These are phyloP conservation scores for Crotalus helleri DNA, from an alignment of 2,113 vertebrate genomes.

Conservation along the genomic window DNA sequence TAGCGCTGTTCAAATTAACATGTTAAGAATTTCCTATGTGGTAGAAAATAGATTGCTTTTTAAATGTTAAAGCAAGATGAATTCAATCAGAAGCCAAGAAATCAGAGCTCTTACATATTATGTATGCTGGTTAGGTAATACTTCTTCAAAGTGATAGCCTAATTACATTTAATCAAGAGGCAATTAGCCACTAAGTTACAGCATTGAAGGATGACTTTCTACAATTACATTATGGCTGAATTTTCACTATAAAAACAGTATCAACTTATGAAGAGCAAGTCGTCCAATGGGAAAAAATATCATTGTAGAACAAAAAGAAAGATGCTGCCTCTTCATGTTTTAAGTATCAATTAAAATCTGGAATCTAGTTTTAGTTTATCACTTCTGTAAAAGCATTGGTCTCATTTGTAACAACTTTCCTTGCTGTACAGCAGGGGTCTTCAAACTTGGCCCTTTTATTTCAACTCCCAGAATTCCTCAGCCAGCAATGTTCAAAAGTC, in stretches of 20 bases:
- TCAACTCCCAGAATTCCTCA: no score
- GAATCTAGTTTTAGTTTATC: constrained; percentile 5
- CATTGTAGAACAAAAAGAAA: neutral
- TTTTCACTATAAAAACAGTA: neutral
- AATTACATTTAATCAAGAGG: neutral
- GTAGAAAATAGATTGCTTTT: neutral
- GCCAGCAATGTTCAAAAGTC: no score
- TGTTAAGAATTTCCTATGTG: neutral
- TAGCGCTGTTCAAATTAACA: constrained; percentile 19
- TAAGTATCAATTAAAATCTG: constrained; percentile 4
- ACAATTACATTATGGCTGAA: neutral
- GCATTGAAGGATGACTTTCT: neutral
- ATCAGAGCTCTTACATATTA: neutral
- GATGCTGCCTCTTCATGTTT: neutral
- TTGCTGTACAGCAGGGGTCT: neutral
- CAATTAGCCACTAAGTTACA: neutral
- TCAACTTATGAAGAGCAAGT: neutral
- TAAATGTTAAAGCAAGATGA: neutral
- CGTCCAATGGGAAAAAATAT: neutral
- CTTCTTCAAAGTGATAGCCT: neutral
- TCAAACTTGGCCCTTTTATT: no score
- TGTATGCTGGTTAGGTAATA: neutral
- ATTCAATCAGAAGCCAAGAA: constrained; percentile 7
- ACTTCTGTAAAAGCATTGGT: neutral
- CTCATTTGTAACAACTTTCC: neutral